These are phyloP conservation scores for Cyrtodaria siliqua DNA, from an alignment of 2,888 invertebrate genomes.

Conservation along the genomic window DNA sequence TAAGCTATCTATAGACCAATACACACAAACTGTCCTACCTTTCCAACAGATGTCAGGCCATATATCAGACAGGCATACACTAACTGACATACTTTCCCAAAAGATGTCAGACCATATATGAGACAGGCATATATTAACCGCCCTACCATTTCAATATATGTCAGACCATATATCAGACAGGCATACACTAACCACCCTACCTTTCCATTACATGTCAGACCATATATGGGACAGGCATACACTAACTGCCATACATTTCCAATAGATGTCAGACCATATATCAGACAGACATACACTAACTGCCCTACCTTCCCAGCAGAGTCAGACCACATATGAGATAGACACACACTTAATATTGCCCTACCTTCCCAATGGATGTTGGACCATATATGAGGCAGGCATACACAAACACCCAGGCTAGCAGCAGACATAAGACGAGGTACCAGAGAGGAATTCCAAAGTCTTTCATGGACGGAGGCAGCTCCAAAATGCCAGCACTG, in stretches of 20 bases:
- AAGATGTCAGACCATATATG: too few species aligned
- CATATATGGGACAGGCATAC: too few species aligned
- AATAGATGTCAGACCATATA: conserved; percentile 80
- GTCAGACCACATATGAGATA: too few species aligned
- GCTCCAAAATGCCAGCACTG: conserved; percentile 67
- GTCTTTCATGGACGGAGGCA: conserved; percentile 50
- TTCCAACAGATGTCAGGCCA: conserved; percentile 81
- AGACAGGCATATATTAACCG: too few species aligned
- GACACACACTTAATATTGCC: not conserved
- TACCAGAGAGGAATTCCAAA: conserved; percentile 75
- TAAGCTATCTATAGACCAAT: too few species aligned
- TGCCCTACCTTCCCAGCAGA: too few species aligned
- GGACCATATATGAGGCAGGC: conserved; percentile 80
- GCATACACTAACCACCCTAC: conserved; percentile 79
- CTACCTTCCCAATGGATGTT: conserved; percentile 79
- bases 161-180: conserved; percentile 80
- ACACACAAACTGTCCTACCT: too few species aligned
- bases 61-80: conserved; percentile 77
- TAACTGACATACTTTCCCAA: too few species aligned
- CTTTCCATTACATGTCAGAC: too few species aligned
- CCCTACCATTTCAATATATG: conserved; percentile 77
- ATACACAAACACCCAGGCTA: conserved; percentile 79
- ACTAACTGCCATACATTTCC: conserved; percentile 68
- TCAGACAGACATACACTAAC: too few species aligned
- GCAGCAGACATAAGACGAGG: conserved; percentile 76